Percentiles rank a stretch among this genome's conserved stretches.
phyloP scores from a whole-genome alignment of 2,797 vertebrate species.

The Squalus acanthias region DNA sequence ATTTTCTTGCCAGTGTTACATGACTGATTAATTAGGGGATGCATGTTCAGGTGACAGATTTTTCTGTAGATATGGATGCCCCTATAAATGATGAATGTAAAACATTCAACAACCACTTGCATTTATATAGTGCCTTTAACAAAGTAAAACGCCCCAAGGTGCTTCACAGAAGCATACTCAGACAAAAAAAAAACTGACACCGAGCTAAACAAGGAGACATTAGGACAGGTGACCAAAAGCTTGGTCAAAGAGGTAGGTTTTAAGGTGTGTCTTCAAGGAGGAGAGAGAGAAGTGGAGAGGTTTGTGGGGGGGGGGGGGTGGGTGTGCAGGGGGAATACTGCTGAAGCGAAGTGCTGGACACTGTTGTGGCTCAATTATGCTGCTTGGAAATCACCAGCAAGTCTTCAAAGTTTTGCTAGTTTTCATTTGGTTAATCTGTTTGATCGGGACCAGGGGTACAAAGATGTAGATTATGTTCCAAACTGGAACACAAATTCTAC shows the following conservation, averaged over 20 bases:
- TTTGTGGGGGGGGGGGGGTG: background rate
- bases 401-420: background rate
- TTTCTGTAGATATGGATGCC: background rate
- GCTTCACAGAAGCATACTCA: background rate
- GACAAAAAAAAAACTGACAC: background rate
- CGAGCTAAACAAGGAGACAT: background rate
- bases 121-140: background rate
- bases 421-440: background rate
- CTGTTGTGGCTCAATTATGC: background rate
- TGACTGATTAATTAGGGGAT: background rate
- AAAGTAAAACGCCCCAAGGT: background rate
- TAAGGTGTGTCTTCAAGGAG: too few relatives aligned
- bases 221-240: background rate
- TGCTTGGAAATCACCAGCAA: background rate
- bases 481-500: background rate
- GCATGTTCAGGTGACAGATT: background rate
- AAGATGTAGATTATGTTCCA: background rate
- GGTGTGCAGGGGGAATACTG: background rate
- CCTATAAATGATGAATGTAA: background rate
- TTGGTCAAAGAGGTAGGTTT: background rate
- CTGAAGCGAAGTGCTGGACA: background rate
- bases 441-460: background rate
- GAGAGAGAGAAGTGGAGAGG: background rate
- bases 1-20: background rate
- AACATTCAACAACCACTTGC: background rate